Evolutionary conservation across 2,797 vertebrate genomes (phyloP), one percentile per base, ranked within the genome.

Genomic region (Hemitrygon akajei): DNA sequence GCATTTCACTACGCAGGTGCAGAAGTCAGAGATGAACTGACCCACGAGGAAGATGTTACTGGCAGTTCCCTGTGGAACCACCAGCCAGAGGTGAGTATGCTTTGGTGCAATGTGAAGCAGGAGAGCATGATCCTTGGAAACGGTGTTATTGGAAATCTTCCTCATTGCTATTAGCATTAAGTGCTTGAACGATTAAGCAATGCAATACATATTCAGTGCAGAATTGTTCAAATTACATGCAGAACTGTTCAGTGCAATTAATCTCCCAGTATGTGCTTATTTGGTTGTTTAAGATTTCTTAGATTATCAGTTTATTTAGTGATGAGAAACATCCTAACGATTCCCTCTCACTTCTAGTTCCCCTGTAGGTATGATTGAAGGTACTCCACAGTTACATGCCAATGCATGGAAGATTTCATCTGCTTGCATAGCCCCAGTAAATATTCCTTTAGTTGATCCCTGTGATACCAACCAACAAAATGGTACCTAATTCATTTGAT

Each of bases 281-380:
- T 14, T 93, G 27, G 1, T 76, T 76, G 25, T n/a, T 27, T 75
- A 27, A 25, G 5, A 76, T 56, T 27, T 73, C 71, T 27, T 89
- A 34, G 14, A 34, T 56, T 47, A 47, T 91, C 22, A 91, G 63
- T 37, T 91, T 91, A 11, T 7, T 73, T 91, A 18, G 16, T 86
- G 82, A 20, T 22, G 47, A 27, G 10, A 92, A 16, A 16, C 30
- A 16, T 58, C 56, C 37, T 93, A 93, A 93, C 14, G 18, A 25
- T 10, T 87, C 16, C 40, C 91, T n/a, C 94, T 93, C 47, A 7
- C 94, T 94, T 94, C 75, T 94, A 99, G 99, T 69, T 99, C 98
- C 95, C 99, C 99, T 77, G 97, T 98, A 84, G 98, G 98, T 79
- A 99, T 99, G 99, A 98, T 99, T 94, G 98, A 99, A 96, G 99